A percentile compares a stretch with the other conserved stretches of the same genome.
These are phyloP conservation scores for Oeneis ivallda DNA, from an alignment of 2,888 invertebrate species.

Conservation along the genomic window DNA sequence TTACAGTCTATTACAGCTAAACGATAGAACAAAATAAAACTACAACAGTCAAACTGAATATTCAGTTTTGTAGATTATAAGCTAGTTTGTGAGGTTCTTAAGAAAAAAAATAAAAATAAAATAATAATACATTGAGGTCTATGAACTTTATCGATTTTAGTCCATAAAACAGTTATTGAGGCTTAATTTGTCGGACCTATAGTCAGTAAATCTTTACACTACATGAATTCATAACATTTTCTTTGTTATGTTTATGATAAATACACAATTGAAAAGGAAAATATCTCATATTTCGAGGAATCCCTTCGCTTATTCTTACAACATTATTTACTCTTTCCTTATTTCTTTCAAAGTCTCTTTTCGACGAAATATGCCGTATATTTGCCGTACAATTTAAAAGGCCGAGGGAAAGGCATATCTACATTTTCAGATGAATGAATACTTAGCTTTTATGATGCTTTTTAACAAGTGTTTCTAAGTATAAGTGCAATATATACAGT, in stretches of 20 bases:
- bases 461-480: too few species aligned
- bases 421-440: background rate
- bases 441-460: too few species aligned
- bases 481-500: too few species aligned
- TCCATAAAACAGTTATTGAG: background rate
- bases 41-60: too few species aligned
- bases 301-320: constrained; percentile 9
- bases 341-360: constrained; percentile 1
- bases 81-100: too few species aligned
- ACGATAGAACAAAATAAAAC: too few species aligned
- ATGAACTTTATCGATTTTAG: too few species aligned
- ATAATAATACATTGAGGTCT: too few species aligned
- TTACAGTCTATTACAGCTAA: too few species aligned
- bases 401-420: background rate
- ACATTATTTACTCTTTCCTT: constrained; percentile 16
- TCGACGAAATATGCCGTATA: background rate
- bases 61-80: too few species aligned
- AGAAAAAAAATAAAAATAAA: too few species aligned
- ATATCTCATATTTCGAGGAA: constrained; percentile 2
- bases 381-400: background rate
- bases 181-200: background rate
- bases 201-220: background rate
- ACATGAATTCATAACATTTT: background rate
- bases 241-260: background rate
- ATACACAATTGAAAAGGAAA: background rate